Evolutionary conservation across 2,888 invertebrate genomes (phyloP).

Genomic region (Apocheima hispidaria): DNA sequence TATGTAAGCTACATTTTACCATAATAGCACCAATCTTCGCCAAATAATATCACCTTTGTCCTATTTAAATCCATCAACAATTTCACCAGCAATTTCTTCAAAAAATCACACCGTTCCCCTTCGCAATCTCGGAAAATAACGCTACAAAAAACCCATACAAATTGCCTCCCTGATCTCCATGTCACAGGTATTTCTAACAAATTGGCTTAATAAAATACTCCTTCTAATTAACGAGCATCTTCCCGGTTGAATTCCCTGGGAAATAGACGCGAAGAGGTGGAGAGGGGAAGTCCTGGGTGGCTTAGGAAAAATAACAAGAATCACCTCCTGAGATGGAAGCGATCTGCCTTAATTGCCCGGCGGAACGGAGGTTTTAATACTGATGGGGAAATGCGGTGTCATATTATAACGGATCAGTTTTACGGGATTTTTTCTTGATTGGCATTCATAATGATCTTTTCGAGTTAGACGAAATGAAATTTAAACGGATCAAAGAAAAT

Average conservation of each 20-base stretch:
- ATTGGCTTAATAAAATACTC: slow-evolving; percentile 83
- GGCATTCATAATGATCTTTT: slow-evolving; percentile 15
- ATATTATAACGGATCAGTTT: slow-evolving; percentile 40
- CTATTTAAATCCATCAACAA: slow-evolving; percentile 41
- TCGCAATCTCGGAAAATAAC: slow-evolving; percentile 51
- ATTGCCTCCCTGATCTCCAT: slow-evolving; percentile 40
- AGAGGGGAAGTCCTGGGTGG: slow-evolving; percentile 43
- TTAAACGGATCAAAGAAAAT: no score
- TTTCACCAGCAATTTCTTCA: slow-evolving; percentile 44
- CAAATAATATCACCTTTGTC: slow-evolving; percentile 20
- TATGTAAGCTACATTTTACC: neutral
- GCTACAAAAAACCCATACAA: slow-evolving; percentile 46
- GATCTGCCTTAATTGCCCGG: slow-evolving; percentile 73
- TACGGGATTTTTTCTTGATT: slow-evolving; percentile 23
- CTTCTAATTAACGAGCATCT: slow-evolving; percentile 75
- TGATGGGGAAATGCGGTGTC: slow-evolving; percentile 35
- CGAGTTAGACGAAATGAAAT: neutral
- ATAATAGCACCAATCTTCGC: neutral
- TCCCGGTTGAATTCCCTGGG: slow-evolving; percentile 42
- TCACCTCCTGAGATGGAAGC: slow-evolving; percentile 76
- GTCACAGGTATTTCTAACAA: slow-evolving; percentile 78
- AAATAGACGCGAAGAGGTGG: slow-evolving; percentile 42
- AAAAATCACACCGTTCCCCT: slow-evolving; percentile 48
- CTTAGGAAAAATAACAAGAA: slow-evolving; percentile 76
- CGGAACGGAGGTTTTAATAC: slow-evolving; percentile 37